Percentiles rank a stretch among this genome's conserved stretches.
phyloP scores from a whole-genome alignment of 2,113 vertebrate genomes.

The Cinclus mexicanus region DNA sequence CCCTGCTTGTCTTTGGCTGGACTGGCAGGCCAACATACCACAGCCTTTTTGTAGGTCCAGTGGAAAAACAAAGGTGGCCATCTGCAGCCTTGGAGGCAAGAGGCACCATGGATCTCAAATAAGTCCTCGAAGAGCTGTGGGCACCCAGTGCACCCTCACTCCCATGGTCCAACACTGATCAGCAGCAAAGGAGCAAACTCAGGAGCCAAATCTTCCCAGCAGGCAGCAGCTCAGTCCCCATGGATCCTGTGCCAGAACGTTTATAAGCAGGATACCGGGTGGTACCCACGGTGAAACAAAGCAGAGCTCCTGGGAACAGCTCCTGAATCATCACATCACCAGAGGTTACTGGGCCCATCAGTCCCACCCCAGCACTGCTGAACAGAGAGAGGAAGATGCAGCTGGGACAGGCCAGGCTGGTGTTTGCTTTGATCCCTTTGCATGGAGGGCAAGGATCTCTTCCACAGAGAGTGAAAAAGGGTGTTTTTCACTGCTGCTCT shows the following conservation, averaged over 20 bases:
- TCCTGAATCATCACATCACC: not conserved
- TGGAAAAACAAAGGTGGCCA: fast-evolving
- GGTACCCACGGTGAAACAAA: fast-evolving
- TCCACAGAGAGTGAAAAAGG: not conserved
- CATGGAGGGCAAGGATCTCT: not conserved
- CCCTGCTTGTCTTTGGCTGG: not conserved
- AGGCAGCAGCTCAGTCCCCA: not conserved
- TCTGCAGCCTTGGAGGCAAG: not conserved
- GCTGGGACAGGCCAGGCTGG: not conserved
- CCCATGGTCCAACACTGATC: fast-evolving
- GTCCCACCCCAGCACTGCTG: not conserved
- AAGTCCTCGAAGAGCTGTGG: fast-evolving
- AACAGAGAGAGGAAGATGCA: not conserved
- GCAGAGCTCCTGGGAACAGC: not conserved
- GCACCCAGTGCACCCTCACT: not conserved
- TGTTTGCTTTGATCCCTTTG: not conserved
- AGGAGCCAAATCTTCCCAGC: not conserved
- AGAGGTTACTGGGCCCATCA: not conserved
- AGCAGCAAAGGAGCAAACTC: fast-evolving
- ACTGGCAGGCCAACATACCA: not conserved
- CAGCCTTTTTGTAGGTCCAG: not conserved
- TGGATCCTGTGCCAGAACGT: fast-evolving
- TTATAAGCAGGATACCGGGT: fast-evolving
- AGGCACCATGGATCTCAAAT: fast-evolving
- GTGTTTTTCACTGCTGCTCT: not conserved